These are phyloP conservation scores for Acleris laterana DNA, from an alignment of 2,888 invertebrate species.

Conservation along the genomic window DNA sequence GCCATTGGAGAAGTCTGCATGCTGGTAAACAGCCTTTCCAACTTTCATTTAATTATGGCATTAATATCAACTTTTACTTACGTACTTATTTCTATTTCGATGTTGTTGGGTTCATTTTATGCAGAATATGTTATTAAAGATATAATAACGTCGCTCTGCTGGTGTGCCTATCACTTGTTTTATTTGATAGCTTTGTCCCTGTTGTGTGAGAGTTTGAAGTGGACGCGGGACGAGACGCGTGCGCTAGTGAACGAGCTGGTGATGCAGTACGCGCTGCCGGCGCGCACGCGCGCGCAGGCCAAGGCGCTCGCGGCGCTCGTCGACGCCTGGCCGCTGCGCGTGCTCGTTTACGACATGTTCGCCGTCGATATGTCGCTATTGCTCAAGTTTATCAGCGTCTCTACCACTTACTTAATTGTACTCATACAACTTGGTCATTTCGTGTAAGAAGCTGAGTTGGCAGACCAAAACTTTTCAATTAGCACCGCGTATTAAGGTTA, in stretches of 20 bases:
- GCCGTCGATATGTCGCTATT: conserved; percentile 66
- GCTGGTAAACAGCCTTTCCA: conserved; percentile 32
- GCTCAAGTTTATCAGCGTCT: conserved; percentile 68
- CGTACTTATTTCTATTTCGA: conserved; percentile 35
- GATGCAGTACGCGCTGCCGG: conserved; percentile 35
- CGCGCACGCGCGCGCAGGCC: conserved; percentile 23
- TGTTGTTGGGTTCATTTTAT: conserved; percentile 23
- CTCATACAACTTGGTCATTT: conserved; percentile 67
- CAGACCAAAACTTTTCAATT: too few relatives aligned
- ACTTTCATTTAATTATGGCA: conserved; percentile 36
- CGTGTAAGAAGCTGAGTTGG: conserved; percentile 36
- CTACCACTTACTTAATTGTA: conserved; percentile 71
- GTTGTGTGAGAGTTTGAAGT: conserved; percentile 24
- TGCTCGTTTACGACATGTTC: conserved; percentile 66
- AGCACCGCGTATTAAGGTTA: too few relatives aligned
- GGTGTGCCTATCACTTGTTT: conserved; percentile 20
- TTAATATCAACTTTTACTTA: conserved; percentile 26
- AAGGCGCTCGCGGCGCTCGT: conserved; percentile 37
- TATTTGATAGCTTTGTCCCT: conserved; percentile 25
- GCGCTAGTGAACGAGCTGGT: conserved; percentile 37
- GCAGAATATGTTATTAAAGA: not conserved
- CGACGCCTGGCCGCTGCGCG: conserved; percentile 42
- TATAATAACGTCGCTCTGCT: conserved; percentile 18
- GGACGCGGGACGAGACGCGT: too few relatives aligned
- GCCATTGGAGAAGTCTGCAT: conserved; percentile 26